A percentile compares a stretch with the other conserved stretches of the same genome.
Conservation (phyloP, 2,797 vertebrate species). For the Sebastes diploproa region DNA sequence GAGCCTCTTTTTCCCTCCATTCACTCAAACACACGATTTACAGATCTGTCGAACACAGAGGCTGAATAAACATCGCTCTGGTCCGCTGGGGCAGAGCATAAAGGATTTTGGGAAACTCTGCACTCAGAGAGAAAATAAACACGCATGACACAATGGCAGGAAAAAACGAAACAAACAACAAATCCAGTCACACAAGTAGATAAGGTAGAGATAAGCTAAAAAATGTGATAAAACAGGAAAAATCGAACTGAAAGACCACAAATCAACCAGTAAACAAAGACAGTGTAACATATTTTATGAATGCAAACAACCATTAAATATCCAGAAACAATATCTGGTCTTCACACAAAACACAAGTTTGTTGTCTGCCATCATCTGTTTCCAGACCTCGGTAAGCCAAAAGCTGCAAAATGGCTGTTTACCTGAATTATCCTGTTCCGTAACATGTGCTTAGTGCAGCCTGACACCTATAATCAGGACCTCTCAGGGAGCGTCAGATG, state of each 20-base stretch:
- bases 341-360: slow-evolving; percentile 18
- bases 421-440: slow-evolving; percentile 57
- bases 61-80: slow-evolving; percentile 57
- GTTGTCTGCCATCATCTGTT: slow-evolving; percentile 55
- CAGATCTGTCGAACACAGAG: slow-evolving; percentile 32
- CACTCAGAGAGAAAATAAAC: slow-evolving; percentile 69
- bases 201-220: slow-evolving; percentile 24
- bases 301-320: slow-evolving; percentile 9
- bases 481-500: slow-evolving; percentile 54
- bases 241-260: neutral
- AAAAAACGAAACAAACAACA: slow-evolving; percentile 66
- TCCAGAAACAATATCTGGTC: slow-evolving; percentile 36
- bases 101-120: slow-evolving; percentile 67
- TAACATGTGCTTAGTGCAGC: slow-evolving; percentile 70
- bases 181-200: slow-evolving; percentile 30
- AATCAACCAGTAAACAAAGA: neutral
- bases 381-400: slow-evolving; percentile 57
- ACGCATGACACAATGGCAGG: slow-evolving; percentile 69
- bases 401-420: slow-evolving; percentile 70
- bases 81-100: slow-evolving; percentile 10
- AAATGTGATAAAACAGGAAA: slow-evolving; percentile 12
- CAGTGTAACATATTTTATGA: neutral
- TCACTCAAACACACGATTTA: slow-evolving; percentile 42
- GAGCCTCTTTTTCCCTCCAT: slow-evolving; percentile 32
- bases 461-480: slow-evolving; percentile 74